Percentiles rank a stretch among this genome's conserved stretches.
These are phyloP conservation scores for Pyralis farinalis DNA, from an alignment of 2,888 invertebrate species.

Conservation along the genomic window DNA sequence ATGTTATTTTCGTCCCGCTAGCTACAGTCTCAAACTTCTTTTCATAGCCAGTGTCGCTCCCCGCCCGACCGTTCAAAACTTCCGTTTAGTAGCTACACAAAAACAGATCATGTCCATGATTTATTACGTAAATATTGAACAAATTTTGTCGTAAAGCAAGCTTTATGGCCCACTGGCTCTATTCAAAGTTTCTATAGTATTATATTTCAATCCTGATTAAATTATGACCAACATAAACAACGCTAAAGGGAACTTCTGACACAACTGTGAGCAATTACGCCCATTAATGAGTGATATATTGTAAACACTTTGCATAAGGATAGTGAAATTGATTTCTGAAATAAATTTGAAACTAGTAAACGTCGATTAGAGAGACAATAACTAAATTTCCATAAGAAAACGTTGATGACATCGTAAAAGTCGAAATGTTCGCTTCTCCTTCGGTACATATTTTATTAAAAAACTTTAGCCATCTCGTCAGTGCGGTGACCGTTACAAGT, in stretches of 20 bases:
- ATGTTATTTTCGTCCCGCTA: conserved; percentile 15
- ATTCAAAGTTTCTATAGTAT: conserved; percentile 42
- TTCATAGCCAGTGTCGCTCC: conserved; percentile 16
- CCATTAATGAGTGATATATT: conserved; percentile 35
- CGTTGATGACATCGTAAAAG: conserved; percentile 44
- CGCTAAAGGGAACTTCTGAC: conserved; percentile 44
- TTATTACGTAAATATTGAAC: conserved; percentile 63
- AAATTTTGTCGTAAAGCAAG: conserved; percentile 60
- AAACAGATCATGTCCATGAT: conserved; percentile 57
- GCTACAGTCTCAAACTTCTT: conserved; percentile 19
- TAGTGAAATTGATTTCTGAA: conserved; percentile 1
- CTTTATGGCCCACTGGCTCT: conserved; percentile 45
- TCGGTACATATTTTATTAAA: conserved; percentile 63
- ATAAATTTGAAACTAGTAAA: conserved; percentile 13
- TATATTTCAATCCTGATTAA: conserved; percentile 56
- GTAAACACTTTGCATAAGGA: conserved; percentile 8
- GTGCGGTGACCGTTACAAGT: conserved; percentile 43
- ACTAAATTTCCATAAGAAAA: conserved; percentile 40
- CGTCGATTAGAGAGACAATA: conserved; percentile 7
- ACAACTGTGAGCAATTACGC: conserved; percentile 44
- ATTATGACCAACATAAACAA: conserved; percentile 48
- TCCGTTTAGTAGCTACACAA: conserved; percentile 36
- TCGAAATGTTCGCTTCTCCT: conserved; percentile 27
- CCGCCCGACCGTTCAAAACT: conserved; percentile 34
- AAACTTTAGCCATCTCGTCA: conserved; percentile 57